Evolutionary conservation across 1,140 invertebrate species (phyloP).

Genomic region (Luehdorfia chinensis): DNA sequence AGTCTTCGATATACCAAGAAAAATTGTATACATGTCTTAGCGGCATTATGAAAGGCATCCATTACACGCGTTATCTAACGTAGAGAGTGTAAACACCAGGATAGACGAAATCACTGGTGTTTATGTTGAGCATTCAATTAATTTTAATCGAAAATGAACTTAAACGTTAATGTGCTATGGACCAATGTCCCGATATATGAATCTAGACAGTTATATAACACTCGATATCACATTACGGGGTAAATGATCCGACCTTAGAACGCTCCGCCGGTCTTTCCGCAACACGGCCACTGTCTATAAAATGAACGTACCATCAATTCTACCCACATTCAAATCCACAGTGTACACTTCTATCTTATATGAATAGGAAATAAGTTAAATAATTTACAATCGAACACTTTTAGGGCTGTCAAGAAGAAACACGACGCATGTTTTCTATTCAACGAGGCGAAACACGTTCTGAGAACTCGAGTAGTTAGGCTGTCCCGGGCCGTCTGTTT

Average conservation of each 20-base stretch:
- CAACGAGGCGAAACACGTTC: constrained; percentile 21
- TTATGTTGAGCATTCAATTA: background rate
- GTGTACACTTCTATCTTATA: constrained; percentile 2
- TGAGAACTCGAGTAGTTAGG: constrained; percentile 5
- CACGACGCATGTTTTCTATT: constrained; percentile 16
- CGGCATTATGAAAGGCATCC: constrained; percentile 47
- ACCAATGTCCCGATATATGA: constrained; percentile 32
- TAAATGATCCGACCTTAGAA: constrained; percentile 65
- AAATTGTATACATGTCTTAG: constrained; percentile 34
- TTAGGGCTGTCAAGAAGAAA: background rate
- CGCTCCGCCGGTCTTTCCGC: constrained; percentile 58
- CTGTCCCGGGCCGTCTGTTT: constrained; percentile 6
- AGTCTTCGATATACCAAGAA: constrained; percentile 25
- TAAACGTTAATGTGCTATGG: constrained; percentile 20
- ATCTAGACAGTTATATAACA: constrained; percentile 55
- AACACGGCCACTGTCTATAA: constrained; percentile 36
- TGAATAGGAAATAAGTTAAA: background rate
- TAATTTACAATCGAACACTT: background rate
- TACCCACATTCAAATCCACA: constrained; percentile 5
- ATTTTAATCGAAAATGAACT: constrained; percentile 24
- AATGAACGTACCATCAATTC: constrained; percentile 23
- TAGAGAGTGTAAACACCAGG: too few relatives aligned
- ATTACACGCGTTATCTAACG: constrained; percentile 34
- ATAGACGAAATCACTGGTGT: constrained; percentile 30
- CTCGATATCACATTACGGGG: constrained; percentile 55